phyloP scores from a whole-genome alignment of 2,113 vertebrate genomes.

The Notothenia coriiceps region DNA sequence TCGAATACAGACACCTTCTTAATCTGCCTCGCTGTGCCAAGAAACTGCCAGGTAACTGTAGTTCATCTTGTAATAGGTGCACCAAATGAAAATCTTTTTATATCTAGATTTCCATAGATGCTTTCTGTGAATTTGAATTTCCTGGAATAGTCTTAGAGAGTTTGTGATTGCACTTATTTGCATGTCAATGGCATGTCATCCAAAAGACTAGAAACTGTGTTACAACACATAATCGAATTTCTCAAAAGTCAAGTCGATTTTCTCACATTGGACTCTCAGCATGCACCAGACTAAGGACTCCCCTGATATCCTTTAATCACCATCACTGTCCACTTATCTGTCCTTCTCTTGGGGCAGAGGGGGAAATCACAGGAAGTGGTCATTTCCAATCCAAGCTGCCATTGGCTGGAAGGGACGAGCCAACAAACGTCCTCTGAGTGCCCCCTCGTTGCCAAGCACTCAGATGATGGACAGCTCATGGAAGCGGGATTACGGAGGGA shows the following conservation, averaged over 20 bases:
- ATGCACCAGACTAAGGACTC: neutral
- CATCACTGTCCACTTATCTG: neutral
- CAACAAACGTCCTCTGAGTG: conserved; percentile 44
- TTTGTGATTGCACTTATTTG: conserved; percentile 1
- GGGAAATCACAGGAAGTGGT: conserved; percentile 43
- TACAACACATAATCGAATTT: neutral
- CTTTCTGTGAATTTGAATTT: conserved; percentile 1
- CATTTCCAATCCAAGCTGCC: conserved; percentile 21
- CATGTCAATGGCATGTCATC: conserved; percentile 3
- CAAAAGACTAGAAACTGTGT: conserved; percentile 19
- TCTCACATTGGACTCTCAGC: conserved; percentile 13
- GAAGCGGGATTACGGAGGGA: conserved; percentile 66
- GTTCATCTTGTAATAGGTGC: neutral
- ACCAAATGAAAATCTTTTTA: neutral
- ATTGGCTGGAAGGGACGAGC: conserved; percentile 52
- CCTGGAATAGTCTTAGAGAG: neutral
- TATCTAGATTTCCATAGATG: neutral
- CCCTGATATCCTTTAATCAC: conserved; percentile 23
- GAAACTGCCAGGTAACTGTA: conserved; percentile 11
- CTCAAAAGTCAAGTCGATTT: conserved; percentile 11
- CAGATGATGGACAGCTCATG: conserved; percentile 67
- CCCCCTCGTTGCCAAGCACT: conserved; percentile 58
- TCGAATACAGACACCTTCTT: neutral
- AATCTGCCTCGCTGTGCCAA: conserved; percentile 8
- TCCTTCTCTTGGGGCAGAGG: conserved; percentile 18